A percentile compares a stretch with the other conserved stretches of the same genome.
phyloP scores from a whole-genome alignment of 2,113 vertebrate genomes.

The Scophthalmus maximus region DNA sequence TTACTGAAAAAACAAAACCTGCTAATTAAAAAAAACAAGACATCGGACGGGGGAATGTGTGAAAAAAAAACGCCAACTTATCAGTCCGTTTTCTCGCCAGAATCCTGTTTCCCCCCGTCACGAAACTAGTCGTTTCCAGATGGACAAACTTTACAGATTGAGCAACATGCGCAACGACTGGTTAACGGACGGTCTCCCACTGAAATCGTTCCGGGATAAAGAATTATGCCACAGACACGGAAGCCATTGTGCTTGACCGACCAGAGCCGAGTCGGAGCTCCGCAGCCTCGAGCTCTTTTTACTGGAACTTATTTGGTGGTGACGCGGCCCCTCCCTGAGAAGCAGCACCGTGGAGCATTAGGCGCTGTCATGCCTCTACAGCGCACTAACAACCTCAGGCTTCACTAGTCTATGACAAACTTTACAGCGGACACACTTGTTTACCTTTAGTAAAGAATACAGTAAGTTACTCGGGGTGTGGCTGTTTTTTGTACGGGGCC shows the following conservation, averaged over 20 bases:
- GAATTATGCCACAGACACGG: neutral
- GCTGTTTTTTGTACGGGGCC: neutral
- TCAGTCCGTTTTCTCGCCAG: too few species aligned
- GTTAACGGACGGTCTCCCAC: neutral
- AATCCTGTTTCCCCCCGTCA: too few species aligned
- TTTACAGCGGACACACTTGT: neutral
- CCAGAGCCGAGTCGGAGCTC: too few species aligned
- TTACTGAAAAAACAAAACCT: neutral
- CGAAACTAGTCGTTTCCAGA: too few species aligned
- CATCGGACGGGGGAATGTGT: too few species aligned
- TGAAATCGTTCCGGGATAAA: neutral
- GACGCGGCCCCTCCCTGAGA: constrained; percentile 57
- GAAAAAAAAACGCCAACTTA: too few species aligned
- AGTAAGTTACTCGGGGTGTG: neutral
- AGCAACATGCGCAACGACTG: neutral
- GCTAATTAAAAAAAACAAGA: too few species aligned
- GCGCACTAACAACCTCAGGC: neutral
- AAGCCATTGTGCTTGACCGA: neutral
- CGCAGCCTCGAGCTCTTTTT: neutral
- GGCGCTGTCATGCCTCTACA: neutral
- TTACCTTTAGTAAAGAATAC: neutral
- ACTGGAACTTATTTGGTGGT: neutral
- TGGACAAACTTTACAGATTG: neutral
- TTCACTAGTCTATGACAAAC: neutral
- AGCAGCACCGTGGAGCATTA: constrained; percentile 33